phyloP scores from a whole-genome alignment of 1,140 invertebrate species.

The Catajapyx aquilonaris region DNA sequence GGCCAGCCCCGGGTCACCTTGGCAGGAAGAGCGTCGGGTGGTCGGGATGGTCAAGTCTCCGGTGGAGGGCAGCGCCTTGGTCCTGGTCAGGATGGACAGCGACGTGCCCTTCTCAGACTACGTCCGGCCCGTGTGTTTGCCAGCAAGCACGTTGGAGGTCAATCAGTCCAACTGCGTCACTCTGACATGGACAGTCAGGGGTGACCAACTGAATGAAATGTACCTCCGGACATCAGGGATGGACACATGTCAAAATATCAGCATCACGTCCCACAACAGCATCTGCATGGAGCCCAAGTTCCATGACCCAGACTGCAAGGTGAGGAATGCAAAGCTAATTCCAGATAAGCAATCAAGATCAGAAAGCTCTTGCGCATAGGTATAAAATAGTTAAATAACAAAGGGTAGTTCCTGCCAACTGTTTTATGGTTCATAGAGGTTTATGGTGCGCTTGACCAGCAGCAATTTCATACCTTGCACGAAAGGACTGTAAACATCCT shows the following conservation, averaged over 20 bases:
- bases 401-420: no score
- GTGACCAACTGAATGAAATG: constrained; percentile 50
- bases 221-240: constrained; percentile 47
- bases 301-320: background rate
- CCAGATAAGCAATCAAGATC: background rate
- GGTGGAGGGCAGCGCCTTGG: constrained; percentile 63
- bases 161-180: background rate
- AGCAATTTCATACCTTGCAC: background rate
- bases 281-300: constrained; percentile 46
- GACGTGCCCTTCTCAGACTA: constrained; percentile 56
- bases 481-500: no score
- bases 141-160: constrained; percentile 22
- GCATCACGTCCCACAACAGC: constrained; percentile 56
- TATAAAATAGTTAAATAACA: background rate
- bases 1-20: constrained; percentile 45
- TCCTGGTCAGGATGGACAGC: constrained; percentile 54
- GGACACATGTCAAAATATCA: constrained; percentile 61
- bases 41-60: constrained; percentile 75
- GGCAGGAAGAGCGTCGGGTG: constrained; percentile 66
- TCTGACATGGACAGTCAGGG: constrained; percentile 7
- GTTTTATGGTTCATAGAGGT: background rate
- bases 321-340: background rate
- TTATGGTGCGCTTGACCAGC: background rate
- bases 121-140: constrained; percentile 58
- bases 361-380: background rate